Base-by-base conservation (phyloP, 2,797 vertebrate genomes). In the Gymnothorax javanicus region DNA sequence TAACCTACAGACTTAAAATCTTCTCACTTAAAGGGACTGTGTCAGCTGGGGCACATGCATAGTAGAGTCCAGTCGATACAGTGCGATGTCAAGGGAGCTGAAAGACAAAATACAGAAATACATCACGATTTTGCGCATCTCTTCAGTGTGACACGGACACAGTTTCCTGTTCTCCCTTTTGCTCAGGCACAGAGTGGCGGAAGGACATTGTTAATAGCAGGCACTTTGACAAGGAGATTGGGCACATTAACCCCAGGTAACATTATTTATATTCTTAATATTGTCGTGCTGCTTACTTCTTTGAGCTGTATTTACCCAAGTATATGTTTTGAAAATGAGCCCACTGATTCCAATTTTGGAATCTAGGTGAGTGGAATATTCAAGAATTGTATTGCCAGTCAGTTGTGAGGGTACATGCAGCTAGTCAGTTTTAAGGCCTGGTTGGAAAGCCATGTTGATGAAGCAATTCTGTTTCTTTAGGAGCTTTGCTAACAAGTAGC, bases 221-320 rank as follows among this genome's bases (percentile, higher is more conserved):
- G 73, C 94, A 98, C 86, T 99, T 99, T 86, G 98, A 99, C 91
- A 92, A 96, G 90, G 98, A 99, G 94, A 98, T 99, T 69, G 97
- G 98, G 83, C 99, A 99, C 90, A 97, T 97, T 90, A 99, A 99
- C 88, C 99, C 99, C 0, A 99, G 98, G 98, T 99, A 94, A 91
- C 82, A n/a, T 59, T 9, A 25, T 73, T 17, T 33, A 73, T 7
- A 4, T n/a, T 27, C 27, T 73, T 27, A 73, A 73, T 27, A 73
- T 43, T 13, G 15, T 69, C 64, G 23, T 69, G 64, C 23, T 69
- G 64, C 64, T 25, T 23, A 13, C 60, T 69, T 69, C 64, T n/a
- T 69, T 69, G 8, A 69, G 25, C 64, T 13, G 2, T 8, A 69
- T 69, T n/a, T 67, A n/a, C 23, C 23, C 60, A 67, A n/a, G 20